Conservation (phyloP, 1,140 invertebrate species). For the Watersipora subatra region DNA sequence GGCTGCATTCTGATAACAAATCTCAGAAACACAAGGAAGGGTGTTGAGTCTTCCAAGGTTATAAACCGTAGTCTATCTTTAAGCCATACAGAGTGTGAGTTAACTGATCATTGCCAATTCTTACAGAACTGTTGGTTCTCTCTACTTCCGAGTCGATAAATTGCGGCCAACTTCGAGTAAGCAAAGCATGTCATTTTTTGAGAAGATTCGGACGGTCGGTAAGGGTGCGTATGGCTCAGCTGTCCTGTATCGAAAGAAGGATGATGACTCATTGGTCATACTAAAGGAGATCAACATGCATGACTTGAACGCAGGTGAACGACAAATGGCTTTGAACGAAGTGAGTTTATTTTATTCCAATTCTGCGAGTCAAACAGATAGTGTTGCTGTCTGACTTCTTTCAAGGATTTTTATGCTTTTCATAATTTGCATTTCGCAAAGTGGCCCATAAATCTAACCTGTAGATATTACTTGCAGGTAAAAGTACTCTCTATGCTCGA, state of each 20-base stretch:
- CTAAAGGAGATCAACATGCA: conserved; percentile 63
- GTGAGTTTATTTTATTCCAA: conserved; percentile 37
- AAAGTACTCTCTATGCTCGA: conserved; percentile 55
- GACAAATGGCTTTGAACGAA: conserved; percentile 62
- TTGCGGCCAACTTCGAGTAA: conserved; percentile 32
- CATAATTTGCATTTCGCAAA: too few species aligned
- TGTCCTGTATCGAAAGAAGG: conserved; percentile 52
- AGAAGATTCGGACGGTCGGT: conserved; percentile 49
- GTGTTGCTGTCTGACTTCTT: too few species aligned
- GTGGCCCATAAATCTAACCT: too few species aligned
- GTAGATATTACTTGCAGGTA: conserved; percentile 23
- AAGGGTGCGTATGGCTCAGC: conserved; percentile 63
- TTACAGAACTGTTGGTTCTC: conserved; percentile 31
- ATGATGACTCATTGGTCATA: conserved; percentile 54
- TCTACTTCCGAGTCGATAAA: conserved; percentile 42
- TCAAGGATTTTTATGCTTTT: too few species aligned
- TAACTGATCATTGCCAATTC: background rate
- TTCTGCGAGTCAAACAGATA: too few species aligned
- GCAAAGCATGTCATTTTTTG: conserved; percentile 43
- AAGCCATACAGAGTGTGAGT: background rate
- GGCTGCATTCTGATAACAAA: too few species aligned
- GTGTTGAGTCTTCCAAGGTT: background rate
- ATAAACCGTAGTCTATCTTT: background rate
- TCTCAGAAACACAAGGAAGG: too few species aligned
- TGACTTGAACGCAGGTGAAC: conserved; percentile 53